A percentile compares a stretch with the other conserved stretches of the same genome.
These are phyloP conservation scores for Rana temporaria DNA, from an alignment of 2,113 vertebrate genomes.

Conservation along the genomic window DNA sequence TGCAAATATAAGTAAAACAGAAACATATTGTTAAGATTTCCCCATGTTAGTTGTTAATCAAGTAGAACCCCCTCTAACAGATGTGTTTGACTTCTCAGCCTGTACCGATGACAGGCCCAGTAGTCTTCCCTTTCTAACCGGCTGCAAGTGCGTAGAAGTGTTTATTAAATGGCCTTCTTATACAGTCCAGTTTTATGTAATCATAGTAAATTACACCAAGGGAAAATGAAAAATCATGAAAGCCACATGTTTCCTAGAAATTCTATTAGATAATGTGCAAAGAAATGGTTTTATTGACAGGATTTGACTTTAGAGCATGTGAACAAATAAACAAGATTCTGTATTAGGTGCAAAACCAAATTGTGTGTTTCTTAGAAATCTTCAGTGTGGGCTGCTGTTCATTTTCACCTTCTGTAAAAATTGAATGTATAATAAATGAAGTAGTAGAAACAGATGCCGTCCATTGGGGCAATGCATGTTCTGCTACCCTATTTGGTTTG, in stretches of 20 bases:
- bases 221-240: not conserved
- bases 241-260: slow-evolving; percentile 18
- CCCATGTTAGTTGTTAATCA: slow-evolving; percentile 75
- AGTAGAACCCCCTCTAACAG: slow-evolving; percentile 69
- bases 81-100: slow-evolving; percentile 71
- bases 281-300: slow-evolving; percentile 11
- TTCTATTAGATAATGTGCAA: not conserved
- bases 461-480: too few relatives aligned
- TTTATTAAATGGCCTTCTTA: slow-evolving; percentile 20
- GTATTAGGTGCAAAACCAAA: not conserved
- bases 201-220: slow-evolving; percentile 5
- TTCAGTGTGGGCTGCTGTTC: not conserved
- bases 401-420: not conserved
- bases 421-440: not conserved
- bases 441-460: too few relatives aligned
- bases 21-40: slow-evolving; percentile 73
- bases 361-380: not conserved
- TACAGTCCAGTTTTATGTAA: slow-evolving; percentile 1
- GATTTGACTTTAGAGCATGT: not conserved
- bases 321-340: slow-evolving; percentile 22
- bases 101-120: slow-evolving; percentile 69
- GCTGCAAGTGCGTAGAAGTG: slow-evolving; percentile 44
- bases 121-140: slow-evolving; percentile 68
- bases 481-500: too few relatives aligned
- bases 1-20: slow-evolving; percentile 74